phyloP scores from a whole-genome alignment of 2,113 vertebrate genomes.

The Gymnobelideus leadbeateri region DNA sequence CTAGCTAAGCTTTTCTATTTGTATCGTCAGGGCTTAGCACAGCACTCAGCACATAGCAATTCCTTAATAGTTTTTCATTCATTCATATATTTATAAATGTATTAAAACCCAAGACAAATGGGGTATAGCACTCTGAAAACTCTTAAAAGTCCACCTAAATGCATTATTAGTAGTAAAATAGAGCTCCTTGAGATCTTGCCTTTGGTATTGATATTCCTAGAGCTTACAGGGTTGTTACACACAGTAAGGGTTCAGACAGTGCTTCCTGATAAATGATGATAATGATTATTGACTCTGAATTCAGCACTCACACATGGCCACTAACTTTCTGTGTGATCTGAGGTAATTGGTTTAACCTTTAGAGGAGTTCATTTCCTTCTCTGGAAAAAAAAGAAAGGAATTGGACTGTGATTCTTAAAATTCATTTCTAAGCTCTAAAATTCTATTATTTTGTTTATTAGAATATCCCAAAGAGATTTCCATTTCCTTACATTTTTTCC shows the following conservation, averaged over 20 bases:
- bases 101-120: not conserved
- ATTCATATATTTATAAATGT: not conserved
- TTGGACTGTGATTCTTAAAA: not conserved
- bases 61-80: not conserved
- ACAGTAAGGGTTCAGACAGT: not conserved
- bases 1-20: not conserved
- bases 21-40: not conserved
- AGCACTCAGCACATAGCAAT: not conserved
- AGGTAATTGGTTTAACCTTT: not conserved
- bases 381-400: not conserved
- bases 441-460: constrained; percentile 4
- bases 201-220: not conserved
- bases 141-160: not conserved
- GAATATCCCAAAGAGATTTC: not conserved
- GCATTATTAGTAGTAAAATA: not conserved
- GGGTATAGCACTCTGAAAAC: not conserved
- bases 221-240: not conserved
- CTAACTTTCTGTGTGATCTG: not conserved
- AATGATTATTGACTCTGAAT: not conserved
- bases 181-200: not conserved
- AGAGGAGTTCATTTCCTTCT: not conserved
- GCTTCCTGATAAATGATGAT: not conserved
- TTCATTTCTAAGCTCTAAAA: not conserved
- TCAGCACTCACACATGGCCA: not conserved
- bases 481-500: not conserved